These are phyloP conservation scores for Crotophaga sulcirostris DNA, from an alignment of 2,113 vertebrate genomes.

Conservation along the genomic window DNA sequence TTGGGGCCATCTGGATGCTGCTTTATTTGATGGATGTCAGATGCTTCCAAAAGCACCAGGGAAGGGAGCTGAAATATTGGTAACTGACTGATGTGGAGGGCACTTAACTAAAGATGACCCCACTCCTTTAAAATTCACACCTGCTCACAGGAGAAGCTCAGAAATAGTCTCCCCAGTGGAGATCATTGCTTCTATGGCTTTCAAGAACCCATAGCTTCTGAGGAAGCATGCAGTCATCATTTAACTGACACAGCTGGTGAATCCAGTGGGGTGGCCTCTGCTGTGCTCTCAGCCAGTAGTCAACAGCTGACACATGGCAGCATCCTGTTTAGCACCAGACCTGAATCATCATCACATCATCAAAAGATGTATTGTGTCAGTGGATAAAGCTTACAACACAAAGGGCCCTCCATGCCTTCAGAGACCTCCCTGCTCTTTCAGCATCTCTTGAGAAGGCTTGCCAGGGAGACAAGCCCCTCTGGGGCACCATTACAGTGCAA, in stretches of 20 bases:
- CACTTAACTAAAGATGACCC: constrained; percentile 48
- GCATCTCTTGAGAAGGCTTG: neutral
- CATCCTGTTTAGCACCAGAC: neutral
- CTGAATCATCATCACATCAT: neutral
- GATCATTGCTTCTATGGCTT: neutral
- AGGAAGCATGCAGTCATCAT: fast-evolving
- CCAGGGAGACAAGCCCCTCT: neutral
- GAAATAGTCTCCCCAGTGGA: constrained; percentile 5
- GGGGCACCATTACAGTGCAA: neutral
- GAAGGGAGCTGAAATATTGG: constrained; percentile 24
- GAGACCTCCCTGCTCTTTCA: neutral
- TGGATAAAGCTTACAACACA: neutral
- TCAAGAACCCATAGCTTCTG: neutral
- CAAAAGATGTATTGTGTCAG: neutral
- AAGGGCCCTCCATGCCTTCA: neutral
- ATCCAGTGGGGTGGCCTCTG: neutral
- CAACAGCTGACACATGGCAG: neutral
- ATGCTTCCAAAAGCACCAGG: constrained; percentile 24
- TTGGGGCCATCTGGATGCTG: constrained; percentile 54
- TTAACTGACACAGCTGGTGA: neutral
- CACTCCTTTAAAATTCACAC: constrained; percentile 6
- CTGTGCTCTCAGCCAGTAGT: neutral
- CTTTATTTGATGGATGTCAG: constrained; percentile 25
- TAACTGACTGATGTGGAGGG: constrained; percentile 45
- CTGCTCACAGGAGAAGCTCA: neutral